Conservation (phyloP, 2,797 vertebrate species). For the Neosalanx taihuensis region DNA sequence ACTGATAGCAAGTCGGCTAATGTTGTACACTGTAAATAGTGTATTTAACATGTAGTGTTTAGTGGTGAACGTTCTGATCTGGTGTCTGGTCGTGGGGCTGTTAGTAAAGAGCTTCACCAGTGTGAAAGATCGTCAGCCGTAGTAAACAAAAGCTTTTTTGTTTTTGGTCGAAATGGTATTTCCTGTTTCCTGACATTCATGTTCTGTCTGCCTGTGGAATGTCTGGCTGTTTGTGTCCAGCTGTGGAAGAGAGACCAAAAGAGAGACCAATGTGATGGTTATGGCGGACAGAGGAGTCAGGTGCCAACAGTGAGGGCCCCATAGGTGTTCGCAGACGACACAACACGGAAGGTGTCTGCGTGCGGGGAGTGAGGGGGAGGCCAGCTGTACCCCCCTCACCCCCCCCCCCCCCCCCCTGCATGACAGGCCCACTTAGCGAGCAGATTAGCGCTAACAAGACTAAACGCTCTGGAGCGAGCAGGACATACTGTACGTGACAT, state of each 20-base stretch:
- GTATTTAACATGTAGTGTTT: conserved; percentile 12
- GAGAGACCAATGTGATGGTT: background rate
- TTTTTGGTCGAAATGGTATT: background rate
- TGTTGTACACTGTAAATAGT: conserved; percentile 32
- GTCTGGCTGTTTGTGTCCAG: background rate
- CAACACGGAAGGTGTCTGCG: conserved; percentile 11
- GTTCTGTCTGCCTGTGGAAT: background rate
- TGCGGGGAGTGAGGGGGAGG: background rate
- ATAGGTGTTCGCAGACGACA: conserved; percentile 18
- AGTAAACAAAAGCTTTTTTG: background rate
- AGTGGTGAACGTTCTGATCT: conserved; percentile 34
- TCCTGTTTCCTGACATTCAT: background rate
- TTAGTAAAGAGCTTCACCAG: background rate
- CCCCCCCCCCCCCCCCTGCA: background rate
- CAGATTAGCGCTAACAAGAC: conserved; percentile 7
- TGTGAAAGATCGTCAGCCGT: background rate
- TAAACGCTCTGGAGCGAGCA: conserved; percentile 1
- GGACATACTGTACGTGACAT: conserved; percentile 7
- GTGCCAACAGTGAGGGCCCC: conserved; percentile 23
- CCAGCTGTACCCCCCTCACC: conserved; percentile 8
- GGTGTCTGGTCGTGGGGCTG: conserved; percentile 19
- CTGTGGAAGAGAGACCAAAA: background rate
- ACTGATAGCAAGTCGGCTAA: conserved; percentile 48
- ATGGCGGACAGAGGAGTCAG: conserved; percentile 34
- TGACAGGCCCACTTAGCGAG: conserved; percentile 1